A percentile compares a stretch with the other conserved stretches of the same genome.
Evolutionary conservation across 2,113 vertebrate genomes (phyloP).

Genomic region (cattle (Bos taurus)): ARS-UCD2.0 NC_037348.1:16147001-16147500

Average conservation of each 20-base stretch:
- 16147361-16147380: constrained; percentile 2
- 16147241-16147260: constrained; percentile 57
- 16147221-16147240: constrained; percentile 56
- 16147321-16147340: constrained; percentile 43
- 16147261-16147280: constrained; percentile 46
- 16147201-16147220: constrained; percentile 41
- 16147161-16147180: constrained; percentile 67
- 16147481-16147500: neutral
- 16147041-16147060: constrained; percentile 47
- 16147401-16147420: neutral
- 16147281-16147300: constrained; percentile 60
- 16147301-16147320: constrained; percentile 50
- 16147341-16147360: constrained; percentile 23
- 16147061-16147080: constrained; percentile 59
- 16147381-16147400: neutral
- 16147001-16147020: constrained; percentile 61
- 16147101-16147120: constrained; percentile 58
- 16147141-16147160: constrained; percentile 66
- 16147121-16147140: constrained; percentile 71
- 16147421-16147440: neutral
- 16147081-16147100: constrained; percentile 61
- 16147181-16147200: constrained; percentile 64
- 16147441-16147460: neutral
- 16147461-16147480: neutral
- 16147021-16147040: constrained; percentile 68